Evolutionary conservation across 2,113 vertebrate genomes (phyloP).

Genomic region (Calidris pygmaea): DNA sequence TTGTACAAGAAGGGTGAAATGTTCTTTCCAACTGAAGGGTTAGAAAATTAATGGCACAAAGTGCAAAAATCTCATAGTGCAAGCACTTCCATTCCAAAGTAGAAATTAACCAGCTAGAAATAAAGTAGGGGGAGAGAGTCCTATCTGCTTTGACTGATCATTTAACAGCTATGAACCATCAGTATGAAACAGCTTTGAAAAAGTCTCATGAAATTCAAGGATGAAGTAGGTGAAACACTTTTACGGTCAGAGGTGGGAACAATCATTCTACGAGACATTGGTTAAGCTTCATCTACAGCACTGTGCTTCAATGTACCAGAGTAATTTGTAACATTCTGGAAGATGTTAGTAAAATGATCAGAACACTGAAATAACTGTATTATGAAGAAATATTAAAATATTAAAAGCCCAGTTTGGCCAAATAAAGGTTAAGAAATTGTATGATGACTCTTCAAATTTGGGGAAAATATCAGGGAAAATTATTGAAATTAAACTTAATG

Average conservation of each 20-base stretch:
- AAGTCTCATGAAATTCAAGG: not conserved
- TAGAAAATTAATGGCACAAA: not conserved
- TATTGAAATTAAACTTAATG: not conserved
- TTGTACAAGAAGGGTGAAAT: not conserved
- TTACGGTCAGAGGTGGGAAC: not conserved
- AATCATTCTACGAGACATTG: not conserved
- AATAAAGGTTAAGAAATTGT: not conserved
- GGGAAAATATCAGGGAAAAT: not conserved
- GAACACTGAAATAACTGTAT: not conserved
- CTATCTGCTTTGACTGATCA: not conserved
- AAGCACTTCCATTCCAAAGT: not conserved
- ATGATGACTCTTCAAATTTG: not conserved
- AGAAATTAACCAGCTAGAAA: not conserved
- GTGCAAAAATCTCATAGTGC: not conserved
- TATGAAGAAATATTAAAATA: not conserved
- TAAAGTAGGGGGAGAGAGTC: not conserved
- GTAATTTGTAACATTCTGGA: not conserved
- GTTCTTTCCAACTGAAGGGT: not conserved
- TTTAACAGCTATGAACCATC: not conserved
- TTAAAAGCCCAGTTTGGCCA: not conserved
- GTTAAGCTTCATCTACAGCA: not conserved
- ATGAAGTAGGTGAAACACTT: not conserved
- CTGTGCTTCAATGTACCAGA: fast-evolving
- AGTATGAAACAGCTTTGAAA: not conserved
- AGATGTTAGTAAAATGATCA: not conserved